A percentile compares a stretch with the other conserved stretches of the same genome.
Conservation (phyloP, 2,797 vertebrate genomes). For the Phoeniculus purpureus region DNA sequence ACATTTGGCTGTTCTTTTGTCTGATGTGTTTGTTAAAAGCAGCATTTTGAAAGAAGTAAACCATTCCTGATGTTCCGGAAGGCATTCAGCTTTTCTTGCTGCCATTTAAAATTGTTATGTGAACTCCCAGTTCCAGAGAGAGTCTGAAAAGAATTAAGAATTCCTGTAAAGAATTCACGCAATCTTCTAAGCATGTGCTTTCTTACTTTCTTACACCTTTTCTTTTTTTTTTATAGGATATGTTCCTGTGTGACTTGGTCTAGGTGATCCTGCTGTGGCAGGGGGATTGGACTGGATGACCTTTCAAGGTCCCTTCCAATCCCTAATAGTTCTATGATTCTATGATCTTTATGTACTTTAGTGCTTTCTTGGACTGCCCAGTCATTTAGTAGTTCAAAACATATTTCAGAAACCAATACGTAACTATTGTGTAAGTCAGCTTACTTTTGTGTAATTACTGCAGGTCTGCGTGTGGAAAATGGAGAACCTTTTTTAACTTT, state of each 20-base stretch:
- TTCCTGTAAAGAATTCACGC: not conserved
- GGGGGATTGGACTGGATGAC: no score
- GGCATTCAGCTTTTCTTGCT: not conserved
- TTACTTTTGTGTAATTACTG: not conserved
- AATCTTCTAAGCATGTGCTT: not conserved
- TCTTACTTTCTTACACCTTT: no score
- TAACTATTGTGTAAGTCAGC: not conserved
- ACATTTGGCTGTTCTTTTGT: not conserved
- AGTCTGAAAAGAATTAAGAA: not conserved
- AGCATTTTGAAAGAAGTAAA: not conserved
- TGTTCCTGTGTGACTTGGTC: no score
- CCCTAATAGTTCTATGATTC: no score
- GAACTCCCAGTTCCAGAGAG: not conserved
- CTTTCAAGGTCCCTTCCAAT: no score
- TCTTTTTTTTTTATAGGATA: no score
- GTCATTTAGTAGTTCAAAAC: not conserved
- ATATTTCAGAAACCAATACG: not conserved
- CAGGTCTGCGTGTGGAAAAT: not conserved
- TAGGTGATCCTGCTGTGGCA: no score
- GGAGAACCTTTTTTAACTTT: not conserved
- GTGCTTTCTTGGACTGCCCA: not conserved
- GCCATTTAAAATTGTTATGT: not conserved
- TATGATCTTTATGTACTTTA: not conserved
- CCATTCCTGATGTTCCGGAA: not conserved
- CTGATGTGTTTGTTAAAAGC: not conserved